Evolutionary conservation across 2,113 vertebrate genomes (phyloP).

Genomic region (Erpornis zantholeuca): DNA sequence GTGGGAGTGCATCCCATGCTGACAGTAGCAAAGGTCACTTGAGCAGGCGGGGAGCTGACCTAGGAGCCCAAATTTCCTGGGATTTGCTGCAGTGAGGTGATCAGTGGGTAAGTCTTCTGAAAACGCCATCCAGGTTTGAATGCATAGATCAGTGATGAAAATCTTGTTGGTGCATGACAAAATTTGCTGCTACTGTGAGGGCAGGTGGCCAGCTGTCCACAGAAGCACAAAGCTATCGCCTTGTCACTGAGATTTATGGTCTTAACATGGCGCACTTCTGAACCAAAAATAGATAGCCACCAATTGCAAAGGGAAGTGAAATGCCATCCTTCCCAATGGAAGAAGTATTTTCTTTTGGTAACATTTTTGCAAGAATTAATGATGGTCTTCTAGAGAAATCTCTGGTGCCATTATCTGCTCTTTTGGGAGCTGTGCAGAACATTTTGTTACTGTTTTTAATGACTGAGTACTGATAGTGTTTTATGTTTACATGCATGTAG

Average conservation of each 20-base stretch:
- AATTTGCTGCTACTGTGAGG: neutral
- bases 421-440: neutral
- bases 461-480: neutral
- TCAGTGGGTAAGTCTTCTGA: constrained; percentile 5
- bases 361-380: neutral
- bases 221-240: neutral
- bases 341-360: neutral
- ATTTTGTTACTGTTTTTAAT: neutral
- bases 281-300: neutral
- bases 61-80: neutral
- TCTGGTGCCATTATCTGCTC: neutral
- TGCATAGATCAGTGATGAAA: neutral
- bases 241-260: constrained; percentile 16
- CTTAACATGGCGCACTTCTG: neutral
- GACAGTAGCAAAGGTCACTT: neutral
- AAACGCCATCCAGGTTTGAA: neutral
- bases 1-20: neutral
- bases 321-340: neutral
- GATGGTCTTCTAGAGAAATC: neutral
- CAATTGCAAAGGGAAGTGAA: neutral
- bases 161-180: constrained; percentile 5
- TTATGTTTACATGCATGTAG: neutral
- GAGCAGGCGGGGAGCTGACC: neutral
- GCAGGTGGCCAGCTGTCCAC: neutral
- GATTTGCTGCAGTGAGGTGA: neutral